A percentile compares a stretch with the other conserved stretches of the same genome.
phyloP scores from a whole-genome alignment of 2,797 vertebrate species.

The Pangasius sanitwongsei region DNA sequence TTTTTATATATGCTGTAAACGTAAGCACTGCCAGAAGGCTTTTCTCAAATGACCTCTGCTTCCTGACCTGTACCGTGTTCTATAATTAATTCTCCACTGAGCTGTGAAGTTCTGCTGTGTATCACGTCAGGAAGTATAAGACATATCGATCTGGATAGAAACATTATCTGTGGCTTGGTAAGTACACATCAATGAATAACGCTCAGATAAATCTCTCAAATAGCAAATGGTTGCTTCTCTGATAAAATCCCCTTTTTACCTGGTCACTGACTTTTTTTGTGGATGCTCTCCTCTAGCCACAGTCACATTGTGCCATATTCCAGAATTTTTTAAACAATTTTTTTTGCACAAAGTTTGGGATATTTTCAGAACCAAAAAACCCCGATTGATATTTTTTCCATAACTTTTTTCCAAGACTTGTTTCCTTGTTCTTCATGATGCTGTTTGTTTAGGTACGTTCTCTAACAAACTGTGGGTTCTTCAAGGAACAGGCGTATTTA shows the following conservation, averaged over 20 bases:
- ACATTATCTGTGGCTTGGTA: neutral
- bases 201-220: neutral
- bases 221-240: neutral
- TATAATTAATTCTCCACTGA: neutral
- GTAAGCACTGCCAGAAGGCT: too few relatives aligned
- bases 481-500: neutral
- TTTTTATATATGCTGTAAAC: neutral
- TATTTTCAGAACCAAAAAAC: too few relatives aligned
- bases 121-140: neutral
- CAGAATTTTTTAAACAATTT: too few relatives aligned
- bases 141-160: neutral
- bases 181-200: neutral
- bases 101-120: neutral
- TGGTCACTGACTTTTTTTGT: neutral
- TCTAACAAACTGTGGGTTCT: neutral
- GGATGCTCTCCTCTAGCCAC: neutral
- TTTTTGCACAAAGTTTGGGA: too few relatives aligned
- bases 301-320: neutral
- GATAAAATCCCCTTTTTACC: neutral
- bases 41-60: neutral
- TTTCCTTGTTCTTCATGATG: neutral
- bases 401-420: neutral
- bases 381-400: too few relatives aligned
- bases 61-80: neutral
- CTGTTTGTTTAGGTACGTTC: neutral